Evolutionary conservation across 2,113 vertebrate species (phyloP), one percentile per base, ranked within the genome.

Genomic region (Nothoprocta perdicaria): DNA sequence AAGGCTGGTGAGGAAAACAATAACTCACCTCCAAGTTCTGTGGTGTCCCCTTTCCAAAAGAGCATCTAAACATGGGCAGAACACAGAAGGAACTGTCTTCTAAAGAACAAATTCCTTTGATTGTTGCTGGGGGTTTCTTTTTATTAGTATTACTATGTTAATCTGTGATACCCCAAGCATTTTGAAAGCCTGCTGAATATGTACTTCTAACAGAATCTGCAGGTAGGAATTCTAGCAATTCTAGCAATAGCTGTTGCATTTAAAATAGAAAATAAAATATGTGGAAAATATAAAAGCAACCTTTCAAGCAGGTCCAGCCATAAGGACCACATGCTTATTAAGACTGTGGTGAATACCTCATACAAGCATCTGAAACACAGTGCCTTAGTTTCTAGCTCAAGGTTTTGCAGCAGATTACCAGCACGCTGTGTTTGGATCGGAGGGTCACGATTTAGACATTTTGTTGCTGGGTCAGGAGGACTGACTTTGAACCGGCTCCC

Each of bases 31-130:
- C 35, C 12, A 78, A 88, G 22, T 14, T 2, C 38, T 52, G 9
- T 6, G 3, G 0, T 43, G 8, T 17, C 14, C 1, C 45, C 17
- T 55, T 80, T 63, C n/a, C 10, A 14, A 58, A 72, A n/a, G 5
- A 52, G 41, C 57, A 71, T 14, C 52, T 74, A 41, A 77, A 50
- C 8, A 80, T 10, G 7, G 33, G 6, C 40, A 63, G 35, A 19
- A 5, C 55, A 50, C 21, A 67, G 72, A 89, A 85, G 41, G 14
- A 87, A 14, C 23, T 38, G 22, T 43, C 3, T 57, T 88, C n/a
- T 69, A 13, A 69, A 79, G 62, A 84, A 48, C 1, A 2, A 53
- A 2, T 62, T 71, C 80, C 38, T 81, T 35, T 84, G 52, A 57
- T 90, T 82, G 48, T 21, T 81, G 21, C 46, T 48, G 48, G 10